These are phyloP conservation scores for Anoplopoma fimbria DNA, from an alignment of 2,113 vertebrate genomes.

Conservation along the genomic window DNA sequence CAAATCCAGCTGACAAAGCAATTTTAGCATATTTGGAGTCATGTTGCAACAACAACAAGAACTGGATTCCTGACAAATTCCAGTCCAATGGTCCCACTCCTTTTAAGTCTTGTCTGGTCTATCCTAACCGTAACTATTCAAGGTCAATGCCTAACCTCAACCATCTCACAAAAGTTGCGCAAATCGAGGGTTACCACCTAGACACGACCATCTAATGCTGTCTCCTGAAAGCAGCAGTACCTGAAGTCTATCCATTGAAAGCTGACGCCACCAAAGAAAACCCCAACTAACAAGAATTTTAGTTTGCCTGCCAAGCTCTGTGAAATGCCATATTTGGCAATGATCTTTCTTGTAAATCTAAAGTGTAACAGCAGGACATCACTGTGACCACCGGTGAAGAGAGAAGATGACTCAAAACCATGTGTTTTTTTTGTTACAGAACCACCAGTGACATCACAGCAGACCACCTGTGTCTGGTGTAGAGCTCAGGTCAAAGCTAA, in stretches of 20 bases:
- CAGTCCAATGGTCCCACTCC: background rate
- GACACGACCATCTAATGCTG: background rate
- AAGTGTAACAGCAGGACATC: constrained; percentile 14
- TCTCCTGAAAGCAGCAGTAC: background rate
- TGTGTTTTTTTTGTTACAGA: constrained; percentile 7
- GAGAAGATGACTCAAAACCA: constrained; percentile 30
- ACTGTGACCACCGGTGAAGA: constrained; percentile 7
- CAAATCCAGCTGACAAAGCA: background rate
- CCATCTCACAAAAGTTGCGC: background rate
- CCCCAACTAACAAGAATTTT: background rate
- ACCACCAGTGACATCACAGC: constrained; percentile 24
- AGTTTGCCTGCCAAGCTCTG: background rate
- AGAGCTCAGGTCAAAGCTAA: constrained; percentile 31
- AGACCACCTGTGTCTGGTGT: constrained; percentile 55
- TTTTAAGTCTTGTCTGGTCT: background rate
- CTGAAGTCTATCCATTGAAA: background rate
- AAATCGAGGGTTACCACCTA: background rate
- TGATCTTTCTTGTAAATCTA: constrained; percentile 4
- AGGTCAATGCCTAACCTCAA: background rate
- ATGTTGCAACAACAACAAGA: background rate
- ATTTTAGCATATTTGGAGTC: background rate
- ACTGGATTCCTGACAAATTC: background rate
- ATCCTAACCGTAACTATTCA: no score
- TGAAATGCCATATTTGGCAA: background rate
- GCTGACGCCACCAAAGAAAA: background rate